Percentiles rank a stretch among this genome's conserved stretches.
These are phyloP conservation scores for Drosophila mauritiana DNA, from an alignment of 1,140 invertebrate species.

Conservation along the genomic window DNA sequence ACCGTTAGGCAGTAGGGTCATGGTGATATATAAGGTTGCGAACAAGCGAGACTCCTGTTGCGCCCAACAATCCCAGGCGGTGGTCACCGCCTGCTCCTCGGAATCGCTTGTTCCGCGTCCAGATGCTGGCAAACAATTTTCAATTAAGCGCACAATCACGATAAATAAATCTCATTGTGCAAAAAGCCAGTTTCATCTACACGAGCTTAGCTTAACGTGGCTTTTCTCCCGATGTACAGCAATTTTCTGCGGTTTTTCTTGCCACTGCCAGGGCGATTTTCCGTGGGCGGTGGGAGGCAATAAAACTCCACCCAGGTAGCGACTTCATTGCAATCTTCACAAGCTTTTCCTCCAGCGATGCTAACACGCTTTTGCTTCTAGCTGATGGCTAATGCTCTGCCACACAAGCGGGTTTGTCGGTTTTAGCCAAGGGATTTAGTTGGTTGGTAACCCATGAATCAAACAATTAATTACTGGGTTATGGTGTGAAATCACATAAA, in stretches of 20 bases:
- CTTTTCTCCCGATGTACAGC: constrained; percentile 47
- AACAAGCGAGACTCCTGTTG: constrained; percentile 58
- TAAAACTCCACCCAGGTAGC: constrained; percentile 59
- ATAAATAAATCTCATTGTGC: constrained; percentile 82
- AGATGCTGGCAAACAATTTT: constrained; percentile 71
- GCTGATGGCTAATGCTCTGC: constrained; percentile 33
- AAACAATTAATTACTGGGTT: constrained; percentile 33
- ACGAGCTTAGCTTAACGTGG: constrained; percentile 46
- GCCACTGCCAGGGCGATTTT: constrained; percentile 10
- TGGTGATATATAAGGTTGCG: constrained; percentile 58
- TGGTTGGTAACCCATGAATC: constrained; percentile 23
- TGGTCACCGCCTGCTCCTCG: constrained; percentile 11
- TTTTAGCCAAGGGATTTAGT: neutral
- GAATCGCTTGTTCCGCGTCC: neutral
- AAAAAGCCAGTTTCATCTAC: constrained; percentile 56
- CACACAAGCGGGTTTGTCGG: constrained; percentile 13
- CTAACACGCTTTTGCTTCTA: constrained; percentile 80
- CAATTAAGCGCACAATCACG: constrained; percentile 80
- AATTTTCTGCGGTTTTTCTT: constrained; percentile 64
- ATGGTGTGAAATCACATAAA: constrained; percentile 35
- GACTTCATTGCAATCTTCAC: constrained; percentile 62
- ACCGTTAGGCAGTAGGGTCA: constrained; percentile 59
- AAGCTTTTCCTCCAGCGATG: constrained; percentile 44
- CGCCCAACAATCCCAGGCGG: constrained; percentile 48
- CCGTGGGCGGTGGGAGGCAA: neutral